phyloP scores from a whole-genome alignment of 2,797 vertebrate species.

The Trematocara caparti region DNA sequence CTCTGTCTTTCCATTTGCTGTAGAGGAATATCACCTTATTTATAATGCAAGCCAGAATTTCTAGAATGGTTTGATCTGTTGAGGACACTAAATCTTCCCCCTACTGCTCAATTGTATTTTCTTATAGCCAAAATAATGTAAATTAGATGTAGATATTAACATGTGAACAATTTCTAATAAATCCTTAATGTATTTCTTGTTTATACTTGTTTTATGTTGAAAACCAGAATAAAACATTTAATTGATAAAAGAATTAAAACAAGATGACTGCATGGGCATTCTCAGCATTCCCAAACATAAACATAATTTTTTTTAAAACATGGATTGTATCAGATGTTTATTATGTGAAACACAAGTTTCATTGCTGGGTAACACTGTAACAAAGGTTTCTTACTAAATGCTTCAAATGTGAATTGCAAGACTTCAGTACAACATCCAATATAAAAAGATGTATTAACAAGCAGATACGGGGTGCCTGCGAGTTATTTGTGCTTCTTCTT shows the following conservation, averaged over 20 bases:
- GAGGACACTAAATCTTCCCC: neutral
- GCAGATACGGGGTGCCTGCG: neutral
- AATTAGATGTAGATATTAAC: conserved; percentile 50
- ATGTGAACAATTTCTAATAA: conserved; percentile 39
- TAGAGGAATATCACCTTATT: conserved; percentile 4
- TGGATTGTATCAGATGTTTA: conserved; percentile 15
- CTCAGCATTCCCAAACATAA: neutral
- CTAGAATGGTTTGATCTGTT: neutral
- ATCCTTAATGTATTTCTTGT: neutral
- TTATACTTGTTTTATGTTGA: neutral
- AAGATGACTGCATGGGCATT: neutral
- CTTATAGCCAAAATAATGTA: conserved; percentile 17
- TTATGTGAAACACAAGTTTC: conserved; percentile 18
- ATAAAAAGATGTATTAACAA: conserved; percentile 29
- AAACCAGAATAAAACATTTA: neutral
- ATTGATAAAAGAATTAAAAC: neutral
- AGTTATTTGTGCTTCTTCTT: conserved; percentile 84
- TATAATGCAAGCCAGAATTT: conserved; percentile 12
- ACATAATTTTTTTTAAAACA: conserved; percentile 12
- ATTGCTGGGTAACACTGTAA: neutral
- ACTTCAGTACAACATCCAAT: neutral
- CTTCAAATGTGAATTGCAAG: neutral
- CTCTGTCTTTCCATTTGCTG: neutral
- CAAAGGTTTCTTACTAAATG: neutral
- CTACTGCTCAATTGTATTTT: conserved; percentile 20